Base-by-base conservation (phyloP, 2,888 invertebrate genomes). In the Lepas anatifera region DNA sequence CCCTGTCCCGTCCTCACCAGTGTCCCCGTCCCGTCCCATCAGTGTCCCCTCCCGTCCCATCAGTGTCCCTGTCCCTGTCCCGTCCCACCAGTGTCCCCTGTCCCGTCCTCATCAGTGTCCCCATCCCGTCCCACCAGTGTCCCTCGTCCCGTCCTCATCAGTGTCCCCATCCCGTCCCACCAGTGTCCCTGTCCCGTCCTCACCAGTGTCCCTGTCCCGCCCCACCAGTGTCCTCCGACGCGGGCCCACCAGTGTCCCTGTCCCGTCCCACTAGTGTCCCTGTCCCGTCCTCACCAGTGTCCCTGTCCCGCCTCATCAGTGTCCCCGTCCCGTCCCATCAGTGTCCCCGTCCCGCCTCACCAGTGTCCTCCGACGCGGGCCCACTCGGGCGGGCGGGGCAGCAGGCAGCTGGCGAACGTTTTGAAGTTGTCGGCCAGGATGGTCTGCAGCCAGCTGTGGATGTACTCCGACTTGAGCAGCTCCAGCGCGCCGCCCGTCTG, bases 321-420 rank as follows among this genome's bases (percentile, higher is more conserved):
- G 10, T 18, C 22, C 10, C 7, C 18, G 6, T 48, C 13, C 18
- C 22, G 6, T n/a, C 6, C 22, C 25, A 7, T 48, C 10, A 11
- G 6, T 22, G 6, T 7, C 22, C 18, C 25, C 22, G 25, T 48
- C 48, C 18, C 22, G 43, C 75, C 79, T 79, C 81, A 88, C 89
- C 97, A 98, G 80, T 96, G 94, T 8, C 97, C 97, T 35, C 96
- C 97, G 73, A 97, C 93, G 75, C 95, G 84, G 70, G 95, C 93
- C 81, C 93, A 94, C 79, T 97, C 96, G 18, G 94, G 91, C 70
- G 98, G 97, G 83, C 96, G 94, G 11, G 99, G 98, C 77, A 97
- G 81, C 68, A 99, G 84, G 77, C 97, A 98, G 16, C 94, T 88
- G 74, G 96, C 89, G 77, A 98, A 91, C 69, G 94, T 90, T 74